A percentile compares a stretch with the other conserved stretches of the same genome.
Conservation (phyloP, 2,797 vertebrate genomes). For the Pteropus rufus region DNA sequence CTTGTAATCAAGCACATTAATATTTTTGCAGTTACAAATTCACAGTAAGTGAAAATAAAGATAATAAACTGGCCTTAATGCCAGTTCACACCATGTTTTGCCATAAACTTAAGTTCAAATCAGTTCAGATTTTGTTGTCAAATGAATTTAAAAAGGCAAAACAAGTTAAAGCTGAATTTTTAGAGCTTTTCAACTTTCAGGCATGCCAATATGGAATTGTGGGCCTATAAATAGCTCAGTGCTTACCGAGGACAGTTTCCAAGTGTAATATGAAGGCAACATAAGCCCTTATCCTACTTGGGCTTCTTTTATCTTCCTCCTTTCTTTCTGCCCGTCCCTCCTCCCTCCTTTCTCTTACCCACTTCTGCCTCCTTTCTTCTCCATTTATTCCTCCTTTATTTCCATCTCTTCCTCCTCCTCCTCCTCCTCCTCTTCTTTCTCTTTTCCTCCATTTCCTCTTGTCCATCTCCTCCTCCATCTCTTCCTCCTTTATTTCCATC, state of each 20-base stretch:
- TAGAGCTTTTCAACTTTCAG: background rate
- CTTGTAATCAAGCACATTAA: background rate
- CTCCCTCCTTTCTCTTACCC: background rate
- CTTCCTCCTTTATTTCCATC: background rate
- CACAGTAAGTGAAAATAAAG: background rate
- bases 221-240: no score
- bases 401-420: background rate
- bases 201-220: background rate
- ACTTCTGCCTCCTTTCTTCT: background rate
- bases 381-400: background rate
- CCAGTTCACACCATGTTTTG: background rate
- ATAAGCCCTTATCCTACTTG: background rate
- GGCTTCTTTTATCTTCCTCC: background rate
- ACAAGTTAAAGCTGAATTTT: background rate
- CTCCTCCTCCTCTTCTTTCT: background rate
- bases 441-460: background rate
- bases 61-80: background rate
- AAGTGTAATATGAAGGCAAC: background rate
- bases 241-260: background rate
- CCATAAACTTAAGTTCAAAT: constrained; percentile 25
- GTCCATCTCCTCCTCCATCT: background rate
- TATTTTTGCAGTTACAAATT: constrained; percentile 5
- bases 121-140: constrained; percentile 24
- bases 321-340: background rate
- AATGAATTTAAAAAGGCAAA: constrained; percentile 19